A percentile compares a stretch with the other conserved stretches of the same genome.
Conservation (phyloP, 2,113 vertebrate species). For the Pterophyllum scalare region DNA sequence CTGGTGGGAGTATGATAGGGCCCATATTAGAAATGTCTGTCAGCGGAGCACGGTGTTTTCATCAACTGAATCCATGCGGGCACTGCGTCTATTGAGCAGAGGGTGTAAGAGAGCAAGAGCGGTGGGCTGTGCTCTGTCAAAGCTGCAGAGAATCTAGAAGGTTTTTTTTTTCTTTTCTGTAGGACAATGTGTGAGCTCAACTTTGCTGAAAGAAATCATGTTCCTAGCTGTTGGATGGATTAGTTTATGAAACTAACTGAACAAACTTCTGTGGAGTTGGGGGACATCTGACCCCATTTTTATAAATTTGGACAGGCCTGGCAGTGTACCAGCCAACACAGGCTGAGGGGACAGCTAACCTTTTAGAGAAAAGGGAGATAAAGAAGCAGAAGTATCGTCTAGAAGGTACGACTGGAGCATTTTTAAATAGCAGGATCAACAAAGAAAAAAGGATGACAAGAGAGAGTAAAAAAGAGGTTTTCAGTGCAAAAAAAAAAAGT, state of each 20-base stretch:
- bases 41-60: conserved; percentile 34
- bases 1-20: conserved; percentile 20
- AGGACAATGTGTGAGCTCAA: conserved; percentile 19
- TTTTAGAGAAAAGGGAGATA: conserved; percentile 20
- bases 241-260: background rate
- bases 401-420: background rate
- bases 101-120: background rate
- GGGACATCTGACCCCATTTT: conserved; percentile 49
- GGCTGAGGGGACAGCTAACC: conserved; percentile 41
- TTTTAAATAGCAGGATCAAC: background rate
- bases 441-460: background rate
- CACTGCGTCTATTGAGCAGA: conserved; percentile 19
- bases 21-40: conserved; percentile 48
- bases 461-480: background rate
- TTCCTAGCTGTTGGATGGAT: conserved; percentile 33
- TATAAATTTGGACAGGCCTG: conserved; percentile 9
- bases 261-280: conserved; percentile 29
- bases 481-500: background rate
- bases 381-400: background rate
- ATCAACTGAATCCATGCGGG: conserved; percentile 43
- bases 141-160: conserved; percentile 23
- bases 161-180: conserved; percentile 6
- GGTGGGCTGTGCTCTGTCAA: conserved; percentile 51
- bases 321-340: conserved; percentile 5
- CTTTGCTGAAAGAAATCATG: conserved; percentile 49